Percentiles rank a stretch among this genome's conserved stretches.
phyloP scores from a whole-genome alignment of 2,888 invertebrate genomes.

The Lathronympha strigana region DNA sequence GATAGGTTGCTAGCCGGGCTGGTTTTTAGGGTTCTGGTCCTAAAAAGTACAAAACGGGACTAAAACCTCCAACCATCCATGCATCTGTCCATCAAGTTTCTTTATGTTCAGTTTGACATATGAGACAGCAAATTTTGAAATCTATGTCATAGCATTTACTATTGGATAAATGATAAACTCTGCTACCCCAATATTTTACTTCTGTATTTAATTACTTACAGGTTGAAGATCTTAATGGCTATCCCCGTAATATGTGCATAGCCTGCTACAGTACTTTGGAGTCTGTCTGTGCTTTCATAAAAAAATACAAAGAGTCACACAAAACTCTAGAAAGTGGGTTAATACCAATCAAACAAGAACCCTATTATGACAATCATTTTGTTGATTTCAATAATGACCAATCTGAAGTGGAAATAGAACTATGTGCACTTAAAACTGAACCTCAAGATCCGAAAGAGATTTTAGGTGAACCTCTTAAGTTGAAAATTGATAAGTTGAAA shows the following conservation, averaged over 20 bases:
- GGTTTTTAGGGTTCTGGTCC: too few relatives aligned
- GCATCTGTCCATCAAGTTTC: too few relatives aligned
- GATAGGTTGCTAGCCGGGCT: too few relatives aligned
- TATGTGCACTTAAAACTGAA: slow-evolving; percentile 38
- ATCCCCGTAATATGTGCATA: slow-evolving; percentile 68
- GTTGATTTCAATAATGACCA: slow-evolving; percentile 42
- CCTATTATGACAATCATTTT: slow-evolving; percentile 43
- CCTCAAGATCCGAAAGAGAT: neutral
- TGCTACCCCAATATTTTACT: too few relatives aligned
- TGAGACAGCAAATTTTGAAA: too few relatives aligned
- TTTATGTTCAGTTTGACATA: too few relatives aligned
- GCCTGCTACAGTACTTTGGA: slow-evolving; percentile 63
- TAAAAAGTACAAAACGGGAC: too few relatives aligned
- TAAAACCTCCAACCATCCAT: too few relatives aligned
- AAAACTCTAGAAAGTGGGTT: slow-evolving; percentile 61
- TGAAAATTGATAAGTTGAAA: slow-evolving; percentile 46
- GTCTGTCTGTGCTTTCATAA: slow-evolving; percentile 61
- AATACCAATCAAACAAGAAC: slow-evolving; percentile 60
- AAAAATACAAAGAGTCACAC: slow-evolving; percentile 62
- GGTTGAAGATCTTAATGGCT: slow-evolving; percentile 71
- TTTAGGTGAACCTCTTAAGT: slow-evolving; percentile 44
- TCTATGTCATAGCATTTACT: too few relatives aligned
- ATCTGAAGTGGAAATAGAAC: slow-evolving; percentile 45
- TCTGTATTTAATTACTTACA: slow-evolving; percentile 48
- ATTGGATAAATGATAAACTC: too few relatives aligned